Evolutionary conservation across 2,797 vertebrate genomes (phyloP).

Genomic region (Falco concolor): DNA sequence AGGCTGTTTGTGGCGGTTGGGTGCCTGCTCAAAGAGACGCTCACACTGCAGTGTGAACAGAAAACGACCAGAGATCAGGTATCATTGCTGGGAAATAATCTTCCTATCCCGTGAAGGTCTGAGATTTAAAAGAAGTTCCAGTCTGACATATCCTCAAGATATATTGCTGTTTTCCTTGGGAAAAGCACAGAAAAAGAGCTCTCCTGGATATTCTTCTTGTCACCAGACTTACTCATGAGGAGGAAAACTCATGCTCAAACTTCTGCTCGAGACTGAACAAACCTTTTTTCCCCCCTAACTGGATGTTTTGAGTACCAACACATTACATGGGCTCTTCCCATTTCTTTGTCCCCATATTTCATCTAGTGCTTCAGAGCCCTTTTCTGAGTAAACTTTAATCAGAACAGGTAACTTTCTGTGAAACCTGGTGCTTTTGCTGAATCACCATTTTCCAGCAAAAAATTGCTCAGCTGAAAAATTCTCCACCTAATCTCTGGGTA

Average conservation of each 20-base stretch:
- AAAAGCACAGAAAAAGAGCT: background rate
- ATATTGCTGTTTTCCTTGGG: background rate
- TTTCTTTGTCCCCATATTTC: background rate
- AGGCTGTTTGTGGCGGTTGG: background rate
- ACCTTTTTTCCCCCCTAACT: background rate
- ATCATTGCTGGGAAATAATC: background rate
- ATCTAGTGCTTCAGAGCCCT: background rate
- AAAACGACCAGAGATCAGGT: background rate
- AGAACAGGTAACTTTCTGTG: background rate
- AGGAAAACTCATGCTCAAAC: background rate
- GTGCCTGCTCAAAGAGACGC: background rate
- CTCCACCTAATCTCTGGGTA: background rate
- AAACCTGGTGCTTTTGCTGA: background rate
- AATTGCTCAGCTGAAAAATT: background rate
- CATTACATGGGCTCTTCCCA: background rate
- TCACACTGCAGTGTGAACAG: background rate
- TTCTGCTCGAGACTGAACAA: background rate
- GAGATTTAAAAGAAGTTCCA: background rate
- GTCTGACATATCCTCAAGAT: background rate
- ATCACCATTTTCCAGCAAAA: background rate
- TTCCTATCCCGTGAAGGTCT: background rate
- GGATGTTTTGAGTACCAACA: background rate
- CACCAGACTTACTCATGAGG: background rate
- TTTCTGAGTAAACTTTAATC: background rate
- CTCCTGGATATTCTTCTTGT: background rate